Evolutionary conservation across 1,140 invertebrate species (phyloP).

Genomic region (Dinoponera quadriceps): DNA sequence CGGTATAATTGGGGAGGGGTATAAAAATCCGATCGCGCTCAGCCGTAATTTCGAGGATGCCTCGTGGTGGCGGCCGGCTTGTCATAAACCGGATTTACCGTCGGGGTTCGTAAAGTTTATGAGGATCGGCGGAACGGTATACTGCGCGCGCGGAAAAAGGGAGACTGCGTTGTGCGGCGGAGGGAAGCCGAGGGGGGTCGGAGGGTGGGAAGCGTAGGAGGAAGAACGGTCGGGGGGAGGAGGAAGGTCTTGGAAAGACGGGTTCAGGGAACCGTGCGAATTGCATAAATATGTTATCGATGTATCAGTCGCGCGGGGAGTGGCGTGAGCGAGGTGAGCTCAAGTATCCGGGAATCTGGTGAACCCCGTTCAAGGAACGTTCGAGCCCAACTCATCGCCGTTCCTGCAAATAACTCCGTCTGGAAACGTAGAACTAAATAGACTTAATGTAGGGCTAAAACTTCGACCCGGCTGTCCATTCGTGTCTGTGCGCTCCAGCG

Average conservation of each 20-base stretch:
- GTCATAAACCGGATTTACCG: slow-evolving; percentile 83
- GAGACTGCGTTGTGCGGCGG: slow-evolving; percentile 8
- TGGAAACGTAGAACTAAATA: too few species aligned
- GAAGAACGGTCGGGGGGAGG: background rate
- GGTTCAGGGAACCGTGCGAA: slow-evolving; percentile 67
- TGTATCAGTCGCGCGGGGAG: background rate
- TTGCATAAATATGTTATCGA: slow-evolving; percentile 65
- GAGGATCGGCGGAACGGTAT: slow-evolving; percentile 80
- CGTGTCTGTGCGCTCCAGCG: background rate
- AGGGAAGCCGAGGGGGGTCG: slow-evolving; percentile 11
- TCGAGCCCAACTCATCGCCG: background rate
- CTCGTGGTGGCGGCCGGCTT: slow-evolving; percentile 79
- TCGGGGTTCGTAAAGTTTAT: slow-evolving; percentile 81
- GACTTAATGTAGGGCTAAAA: too few species aligned
- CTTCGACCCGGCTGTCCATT: background rate
- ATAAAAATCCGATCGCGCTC: slow-evolving; percentile 79
- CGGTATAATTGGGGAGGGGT: slow-evolving; percentile 63
- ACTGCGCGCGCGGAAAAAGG: slow-evolving; percentile 63
- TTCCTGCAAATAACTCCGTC: slow-evolving; percentile 25
- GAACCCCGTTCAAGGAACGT: slow-evolving; percentile 38
- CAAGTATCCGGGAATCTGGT: slow-evolving; percentile 24
- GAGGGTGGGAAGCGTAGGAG: background rate
- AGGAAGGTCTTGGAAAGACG: slow-evolving; percentile 54
- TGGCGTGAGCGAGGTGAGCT: slow-evolving; percentile 14
- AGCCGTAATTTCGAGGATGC: slow-evolving; percentile 80